Percentiles rank a stretch among this genome's conserved stretches.
Evolutionary conservation across 2,113 vertebrate species (phyloP).

Genomic region (Galbula dea): DNA sequence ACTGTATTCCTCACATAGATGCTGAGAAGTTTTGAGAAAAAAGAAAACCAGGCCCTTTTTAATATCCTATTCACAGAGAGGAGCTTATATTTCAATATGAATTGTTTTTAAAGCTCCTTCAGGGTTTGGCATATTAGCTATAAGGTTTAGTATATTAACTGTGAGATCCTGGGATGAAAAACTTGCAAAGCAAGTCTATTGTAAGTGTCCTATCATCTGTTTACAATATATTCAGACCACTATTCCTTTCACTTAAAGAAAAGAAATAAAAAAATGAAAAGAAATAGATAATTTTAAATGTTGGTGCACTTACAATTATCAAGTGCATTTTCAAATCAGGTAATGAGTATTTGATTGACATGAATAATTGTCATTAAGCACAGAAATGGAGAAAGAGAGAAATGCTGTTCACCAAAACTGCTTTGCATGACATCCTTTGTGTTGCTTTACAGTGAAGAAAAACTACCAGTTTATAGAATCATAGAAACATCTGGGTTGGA

Average conservation of each 20-base stretch:
- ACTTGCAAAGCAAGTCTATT: background rate
- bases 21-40: background rate
- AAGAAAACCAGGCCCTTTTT: background rate
- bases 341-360: slow-evolving; percentile 32
- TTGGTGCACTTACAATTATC: background rate
- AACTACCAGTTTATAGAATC: background rate
- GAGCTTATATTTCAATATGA: background rate
- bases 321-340: slow-evolving; percentile 42
- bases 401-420: slow-evolving; percentile 41
- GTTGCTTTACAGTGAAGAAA: background rate
- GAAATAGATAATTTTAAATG: background rate
- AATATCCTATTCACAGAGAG: background rate
- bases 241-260: background rate
- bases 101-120: background rate
- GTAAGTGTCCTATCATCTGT: background rate
- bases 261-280: background rate
- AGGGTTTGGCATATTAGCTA: background rate
- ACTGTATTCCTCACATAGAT: background rate
- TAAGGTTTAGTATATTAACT: background rate
- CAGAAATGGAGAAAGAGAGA: slow-evolving; percentile 24
- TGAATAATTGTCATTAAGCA: slow-evolving; percentile 32
- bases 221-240: background rate
- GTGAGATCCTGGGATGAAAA: background rate
- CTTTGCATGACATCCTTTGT: background rate
- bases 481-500: too few species aligned